Percentiles rank a stretch among this genome's conserved stretches.
Conservation (phyloP, 2,113 vertebrate species). For the Tenebrosternarchus preto region DNA sequence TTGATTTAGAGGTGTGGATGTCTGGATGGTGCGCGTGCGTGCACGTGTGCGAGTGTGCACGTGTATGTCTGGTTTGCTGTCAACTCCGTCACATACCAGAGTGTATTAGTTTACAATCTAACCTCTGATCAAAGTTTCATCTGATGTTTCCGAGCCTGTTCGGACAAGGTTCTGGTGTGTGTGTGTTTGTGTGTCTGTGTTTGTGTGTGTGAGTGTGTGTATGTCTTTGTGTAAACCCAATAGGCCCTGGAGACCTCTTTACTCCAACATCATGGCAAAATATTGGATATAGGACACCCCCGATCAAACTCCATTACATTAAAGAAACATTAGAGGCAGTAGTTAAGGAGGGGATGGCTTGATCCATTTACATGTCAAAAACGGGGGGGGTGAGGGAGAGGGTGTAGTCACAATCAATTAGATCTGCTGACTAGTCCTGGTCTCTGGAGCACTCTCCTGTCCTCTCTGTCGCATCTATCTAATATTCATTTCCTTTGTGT, state of each 20-base stretch:
- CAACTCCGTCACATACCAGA: constrained; percentile 40
- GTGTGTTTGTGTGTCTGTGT: constrained; percentile 3
- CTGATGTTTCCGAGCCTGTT: constrained; percentile 43
- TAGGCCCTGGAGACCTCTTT: constrained; percentile 74
- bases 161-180: constrained; percentile 36
- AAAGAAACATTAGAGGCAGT: constrained; percentile 80
- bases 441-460: constrained; percentile 31
- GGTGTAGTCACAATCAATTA: constrained; percentile 78
- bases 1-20: constrained; percentile 47
- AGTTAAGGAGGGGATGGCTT: constrained; percentile 49
- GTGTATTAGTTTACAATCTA: constrained; percentile 54
- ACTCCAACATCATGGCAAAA: constrained; percentile 77
- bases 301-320: constrained; percentile 83
- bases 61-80: constrained; percentile 27
- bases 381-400: constrained; percentile 36
- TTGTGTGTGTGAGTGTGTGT: constrained; percentile 20
- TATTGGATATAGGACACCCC: constrained; percentile 76
- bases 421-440: constrained; percentile 58
- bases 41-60: not conserved
- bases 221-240: constrained; percentile 73
- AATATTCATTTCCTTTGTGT: constrained; percentile 49
- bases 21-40: not conserved
- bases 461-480: constrained; percentile 39
- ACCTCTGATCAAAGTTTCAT: constrained; percentile 44
- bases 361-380: constrained; percentile 78